Base-by-base conservation (phyloP, 2,113 vertebrate genomes). In the Entelurus aequoreus region DNA sequence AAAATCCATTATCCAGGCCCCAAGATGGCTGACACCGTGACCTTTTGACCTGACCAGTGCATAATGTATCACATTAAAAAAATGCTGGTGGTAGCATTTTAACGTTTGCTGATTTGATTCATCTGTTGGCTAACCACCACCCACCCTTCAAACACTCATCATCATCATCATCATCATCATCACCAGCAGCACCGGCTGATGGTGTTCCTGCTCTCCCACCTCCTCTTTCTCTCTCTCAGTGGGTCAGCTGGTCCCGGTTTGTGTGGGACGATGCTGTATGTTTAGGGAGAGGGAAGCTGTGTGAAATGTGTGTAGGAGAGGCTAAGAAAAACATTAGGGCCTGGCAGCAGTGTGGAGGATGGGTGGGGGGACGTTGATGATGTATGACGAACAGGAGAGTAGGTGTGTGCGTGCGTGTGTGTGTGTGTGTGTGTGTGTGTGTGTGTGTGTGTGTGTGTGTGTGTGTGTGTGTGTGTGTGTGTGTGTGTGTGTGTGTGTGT, bases 291-390 rank as follows among this genome's bases (percentile, higher is more conserved):
- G 81, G 81, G 79, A 84, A 79, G 77, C 76, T 84, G 86, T 86
- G 87, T 80, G 89, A 90, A 87, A 91, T 90, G 76, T 86, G 89
- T 87, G 90, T 92, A 91, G 93, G 92, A 93, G 92, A 91, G 88
- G 90, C 90, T 90, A 69, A 87, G 87, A 89, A 91, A 91, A 92
- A 89, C 89, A 82, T 56, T 46, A 86, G 64, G 70, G 86, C 51
- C 65, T 88, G 81, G 85, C 80, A 79, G 85, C 68, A 75, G 79
- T 49, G 75, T 82, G 84, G 78, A 79, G 82, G 53, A 70, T 60
- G 71, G 79, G 71, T 38, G 79, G 14, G 79, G 58, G 53, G 68
- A 35, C 62, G 51, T 56, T 76, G 54, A 69, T 16, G 69, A 72
- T 63, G 71, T 64, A 79, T 78, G 81, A 77, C 78, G 72, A 78